Evolutionary conservation across 2,888 invertebrate species (phyloP), one percentile per base, ranked within the genome.

Genomic region (Diarsia brunnea): DNA sequence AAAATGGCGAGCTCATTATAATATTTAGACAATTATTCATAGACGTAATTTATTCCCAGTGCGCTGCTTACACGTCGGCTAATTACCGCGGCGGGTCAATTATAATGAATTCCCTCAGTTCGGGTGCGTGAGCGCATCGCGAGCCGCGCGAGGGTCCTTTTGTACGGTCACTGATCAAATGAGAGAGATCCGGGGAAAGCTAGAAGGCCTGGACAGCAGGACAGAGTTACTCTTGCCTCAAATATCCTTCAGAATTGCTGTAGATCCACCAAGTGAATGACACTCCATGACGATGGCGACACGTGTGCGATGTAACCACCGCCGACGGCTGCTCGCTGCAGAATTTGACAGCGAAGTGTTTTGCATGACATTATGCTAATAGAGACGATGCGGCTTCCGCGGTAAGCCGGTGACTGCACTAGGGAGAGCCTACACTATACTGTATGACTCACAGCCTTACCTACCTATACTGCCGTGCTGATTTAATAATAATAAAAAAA

Each of bases 1-100:
- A 90, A 92, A 93, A 91, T 90, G 87, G 90, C 90, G 87, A 89
- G 84, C 90, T 92, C 91, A 92, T 93, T 93, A 91, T 88, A 92
- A 93, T 92, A 91, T 92, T 92, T 89, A 88, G 89, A 90, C 89
- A 88, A 91, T 93, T 91, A 91, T 89, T 91, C 89, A 90, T 90
- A 82, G 81, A 87, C 86, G 87, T 91, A 89, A 90, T 89, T 86
- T 87, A 89, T 88, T 89, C 85, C 79, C 84, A 86, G 85, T 82
- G 76, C 74, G 67, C 73, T 73, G 79, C 81, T 85, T 87, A 82
- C 84, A 87, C 82, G 80, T 80, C 82, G 75, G 78, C 87, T 89
- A 90, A 90, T 90, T 90, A 82, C 63, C 14, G 47, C 55, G 63
- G 58, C 63, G 58, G 74, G 72, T 72, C 75, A 78, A 71, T 78